A percentile compares a stretch with the other conserved stretches of the same genome.
Evolutionary conservation across 2,888 invertebrate genomes (phyloP).

Genomic region (Heliconius ismenius): DNA sequence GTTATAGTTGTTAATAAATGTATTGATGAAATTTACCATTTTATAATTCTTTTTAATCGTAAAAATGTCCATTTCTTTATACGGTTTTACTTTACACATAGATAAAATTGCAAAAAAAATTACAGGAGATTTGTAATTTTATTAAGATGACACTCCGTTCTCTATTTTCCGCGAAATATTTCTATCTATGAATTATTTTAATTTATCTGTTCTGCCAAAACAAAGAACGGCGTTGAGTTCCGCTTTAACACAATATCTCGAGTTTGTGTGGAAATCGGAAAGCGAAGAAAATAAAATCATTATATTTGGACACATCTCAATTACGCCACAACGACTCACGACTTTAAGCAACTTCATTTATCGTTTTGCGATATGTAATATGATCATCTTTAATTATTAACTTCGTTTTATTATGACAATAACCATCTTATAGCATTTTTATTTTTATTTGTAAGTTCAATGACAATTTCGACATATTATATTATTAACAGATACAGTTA

Average conservation of each 20-base stretch:
- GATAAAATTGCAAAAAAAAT: neutral
- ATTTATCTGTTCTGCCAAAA: neutral
- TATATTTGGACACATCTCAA: no score
- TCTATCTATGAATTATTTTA: no score
- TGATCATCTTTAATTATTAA: neutral
- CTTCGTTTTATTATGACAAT: neutral
- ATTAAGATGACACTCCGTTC: no score
- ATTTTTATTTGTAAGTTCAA: neutral
- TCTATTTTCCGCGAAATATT: neutral
- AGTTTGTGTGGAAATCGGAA: neutral
- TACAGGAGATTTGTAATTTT: no score
- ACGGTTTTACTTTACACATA: neutral
- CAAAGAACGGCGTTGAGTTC: slow-evolving; percentile 1
- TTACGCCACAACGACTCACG: neutral
- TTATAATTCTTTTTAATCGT: neutral
- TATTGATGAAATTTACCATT: neutral
- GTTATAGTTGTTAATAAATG: neutral
- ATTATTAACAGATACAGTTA: slow-evolving; percentile 13
- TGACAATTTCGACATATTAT: slow-evolving; percentile 18
- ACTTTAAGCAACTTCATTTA: neutral
- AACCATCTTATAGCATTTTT: neutral
- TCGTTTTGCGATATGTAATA: neutral
- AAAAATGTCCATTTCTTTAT: neutral
- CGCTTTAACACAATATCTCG: neutral
- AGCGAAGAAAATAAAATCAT: no score